Conservation (phyloP, 1,140 invertebrate genomes). For the Hydropsyche tenuis region DNA sequence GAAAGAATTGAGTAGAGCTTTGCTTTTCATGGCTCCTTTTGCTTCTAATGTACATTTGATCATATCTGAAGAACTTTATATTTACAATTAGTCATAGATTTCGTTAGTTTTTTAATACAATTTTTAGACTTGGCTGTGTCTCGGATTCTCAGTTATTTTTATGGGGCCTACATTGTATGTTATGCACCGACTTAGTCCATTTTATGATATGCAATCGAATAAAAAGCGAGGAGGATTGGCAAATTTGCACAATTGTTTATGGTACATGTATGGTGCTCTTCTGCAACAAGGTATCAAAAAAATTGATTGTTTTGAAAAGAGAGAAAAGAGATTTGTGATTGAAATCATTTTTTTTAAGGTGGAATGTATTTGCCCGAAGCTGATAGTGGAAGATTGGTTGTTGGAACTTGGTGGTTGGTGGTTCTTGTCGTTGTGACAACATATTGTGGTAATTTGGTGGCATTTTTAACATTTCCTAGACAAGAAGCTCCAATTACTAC, state of each 20-base stretch:
- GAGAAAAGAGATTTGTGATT: neutral
- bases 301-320: neutral
- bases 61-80: too few species aligned
- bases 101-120: neutral
- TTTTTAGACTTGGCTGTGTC: constrained; percentile 81
- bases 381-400: constrained; percentile 85
- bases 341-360: constrained; percentile 67
- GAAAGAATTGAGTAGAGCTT: constrained; percentile 75
- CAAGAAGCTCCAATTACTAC: constrained; percentile 79
- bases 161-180: constrained; percentile 82
- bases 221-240: constrained; percentile 68
- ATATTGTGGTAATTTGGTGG: constrained; percentile 91
- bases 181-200: constrained; percentile 75
- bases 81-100: too few species aligned
- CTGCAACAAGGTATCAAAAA: constrained; percentile 80
- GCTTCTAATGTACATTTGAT: constrained; percentile 74
- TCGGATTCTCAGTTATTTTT: constrained; percentile 73
- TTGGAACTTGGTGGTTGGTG: constrained; percentile 93
- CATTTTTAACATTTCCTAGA: constrained; percentile 91
- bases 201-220: constrained; percentile 68
- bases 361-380: constrained; percentile 83
- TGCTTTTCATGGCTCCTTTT: constrained; percentile 87
- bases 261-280: constrained; percentile 90
- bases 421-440: constrained; percentile 90
- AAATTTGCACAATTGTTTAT: constrained; percentile 78